Evolutionary conservation across 2,113 vertebrate species (phyloP), one percentile per base, ranked within the genome.

Genomic region (Collichthys lucidus): DNA sequence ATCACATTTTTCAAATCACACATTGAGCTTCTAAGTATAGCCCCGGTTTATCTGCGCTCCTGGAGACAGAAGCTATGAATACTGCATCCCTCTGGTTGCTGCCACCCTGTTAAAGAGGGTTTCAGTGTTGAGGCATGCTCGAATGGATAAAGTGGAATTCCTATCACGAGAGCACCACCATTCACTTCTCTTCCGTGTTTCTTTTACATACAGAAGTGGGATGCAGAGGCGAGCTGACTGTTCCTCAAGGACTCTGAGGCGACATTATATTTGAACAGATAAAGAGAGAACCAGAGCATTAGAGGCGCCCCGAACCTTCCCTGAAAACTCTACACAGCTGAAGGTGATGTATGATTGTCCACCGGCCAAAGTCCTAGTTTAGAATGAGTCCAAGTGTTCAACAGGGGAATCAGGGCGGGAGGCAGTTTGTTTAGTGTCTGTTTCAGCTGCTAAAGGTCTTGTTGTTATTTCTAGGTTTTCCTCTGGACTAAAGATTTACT

Each of bases 1-100:
- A 84, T 87, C 87, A 72, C 83, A 90, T 80, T 84, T 87, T 89
- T 88, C 68, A 89, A 88, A 90, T 93, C 86, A 79, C 89, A 81
- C 90, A 73, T 87, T 81, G 56, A 78, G 86, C 81, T 85, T 92
- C 91, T 90, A 90, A 93, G 91, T 92, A 91, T 92, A 93, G 90
- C 81, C 40, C 29, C 8, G 77, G 77, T 91, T 92, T 88, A 92
- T 92, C 86, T 83, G 83, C 40, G 40, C 88, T 89, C 84, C 88
- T 83, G 65, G 89, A 92, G 91, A 93, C 80, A 88, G 86, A 77
- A 81, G 71, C 56, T 79, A 94, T 93, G 87, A 94, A 93, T 93
- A 93, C 91, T 94, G 90, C 89, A 93, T 94, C 87, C 65, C 76
- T 86, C 64, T 64, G 64, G 80, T 85, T 90, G 85, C 88, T 89